A percentile compares a stretch with the other conserved stretches of the same genome.
These are phyloP conservation scores for Spilarctia lutea DNA, from an alignment of 2,888 invertebrate genomes.

Conservation along the genomic window DNA sequence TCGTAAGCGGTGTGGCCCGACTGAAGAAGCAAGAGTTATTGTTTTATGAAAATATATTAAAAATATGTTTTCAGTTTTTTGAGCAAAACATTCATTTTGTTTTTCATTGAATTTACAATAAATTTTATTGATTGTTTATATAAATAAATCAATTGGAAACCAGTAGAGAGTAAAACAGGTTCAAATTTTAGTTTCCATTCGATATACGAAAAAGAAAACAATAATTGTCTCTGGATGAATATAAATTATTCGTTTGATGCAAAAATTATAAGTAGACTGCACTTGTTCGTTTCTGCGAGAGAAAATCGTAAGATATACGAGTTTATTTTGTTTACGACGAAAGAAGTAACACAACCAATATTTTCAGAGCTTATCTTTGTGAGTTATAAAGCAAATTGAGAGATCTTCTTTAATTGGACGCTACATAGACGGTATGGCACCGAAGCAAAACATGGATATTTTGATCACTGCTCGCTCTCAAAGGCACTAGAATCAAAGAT, in stretches of 20 bases:
- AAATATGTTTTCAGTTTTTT: too few relatives aligned
- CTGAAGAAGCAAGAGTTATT: too few relatives aligned
- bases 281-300: constrained; percentile 6
- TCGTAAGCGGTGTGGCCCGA: too few relatives aligned
- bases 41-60: too few relatives aligned
- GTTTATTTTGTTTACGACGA: constrained; percentile 46
- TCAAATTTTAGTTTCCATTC: neutral
- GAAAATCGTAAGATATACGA: constrained; percentile 33
- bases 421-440: constrained; percentile 50
- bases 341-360: constrained; percentile 22
- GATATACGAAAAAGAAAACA: neutral
- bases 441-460: constrained; percentile 38
- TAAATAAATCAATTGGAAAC: too few relatives aligned
- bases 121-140: too few relatives aligned
- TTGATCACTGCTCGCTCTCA: constrained; percentile 40
- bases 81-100: too few relatives aligned
- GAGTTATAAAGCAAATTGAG: neutral
- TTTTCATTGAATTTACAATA: too few relatives aligned
- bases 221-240: neutral
- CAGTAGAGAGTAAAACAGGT: neutral
- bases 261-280: constrained; percentile 8
- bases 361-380: constrained; percentile 2
- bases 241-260: neutral
- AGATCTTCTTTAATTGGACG: constrained; percentile 31
- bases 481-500: constrained; percentile 18